Evolutionary conservation across 2,888 invertebrate genomes (phyloP), one percentile per base, ranked within the genome.

Genomic region (Epistrophe eligans): DNA sequence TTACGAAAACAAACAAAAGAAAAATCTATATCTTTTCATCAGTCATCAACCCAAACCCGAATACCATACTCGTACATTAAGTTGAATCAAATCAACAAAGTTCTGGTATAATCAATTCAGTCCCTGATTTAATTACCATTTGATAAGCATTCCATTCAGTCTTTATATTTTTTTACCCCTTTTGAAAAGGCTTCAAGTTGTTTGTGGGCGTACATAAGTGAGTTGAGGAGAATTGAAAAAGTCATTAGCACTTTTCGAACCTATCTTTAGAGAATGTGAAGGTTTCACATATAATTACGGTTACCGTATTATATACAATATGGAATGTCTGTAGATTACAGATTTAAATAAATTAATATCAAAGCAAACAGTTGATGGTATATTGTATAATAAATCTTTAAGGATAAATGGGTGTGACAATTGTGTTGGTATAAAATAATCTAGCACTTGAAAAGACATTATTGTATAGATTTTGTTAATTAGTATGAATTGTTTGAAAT

Each of bases 41-140:
- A 13, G 35, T 10, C 13, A 66, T 9, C 15, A 32, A 45, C 55
- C 52, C 50, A 32, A 45, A 28, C 10, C 38, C 62, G 11, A 52
- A 43, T 28, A 70, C 40, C 43, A 4, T 38, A 50, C 43, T 79
- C 28, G 15, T 15, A 38, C 11, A 67, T 48, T 67, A 40, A 80
- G 60, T 58, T 58, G 60, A 66, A 71, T 24, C 28, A 11, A 76
- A 76, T 60, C 48, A 80, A 43, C 35, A 48, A 70, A 70, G 43
- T 35, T 66, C 40, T 50, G 24, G 67, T 55, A 70, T 77, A 77
- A 72, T 84, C 80, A 52, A 80, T 72, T 66, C n/a, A 62, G 19
- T 67, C 66, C 60, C 15, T 45, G 77, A 64, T 67, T 77, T 81
- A 81, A 81, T 84, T 84, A 81, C 52, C 45, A 73, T 55, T 77